Conservation (phyloP, 2,888 invertebrate genomes). For the Orthonevra nobilis region DNA sequence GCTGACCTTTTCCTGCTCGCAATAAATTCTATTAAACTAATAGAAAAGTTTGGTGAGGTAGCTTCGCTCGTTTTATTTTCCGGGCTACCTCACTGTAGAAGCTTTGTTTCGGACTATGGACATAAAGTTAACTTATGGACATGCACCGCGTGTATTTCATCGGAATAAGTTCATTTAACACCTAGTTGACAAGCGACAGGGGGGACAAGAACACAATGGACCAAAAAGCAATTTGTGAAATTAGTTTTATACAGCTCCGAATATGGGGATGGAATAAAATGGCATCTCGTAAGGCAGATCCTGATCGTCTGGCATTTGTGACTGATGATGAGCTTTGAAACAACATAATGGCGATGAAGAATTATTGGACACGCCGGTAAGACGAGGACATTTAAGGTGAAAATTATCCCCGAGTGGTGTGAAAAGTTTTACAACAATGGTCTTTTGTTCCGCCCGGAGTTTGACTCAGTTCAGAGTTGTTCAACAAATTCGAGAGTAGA, state of each 20-base stretch:
- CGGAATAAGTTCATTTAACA: conserved; percentile 49
- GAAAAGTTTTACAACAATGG: conserved; percentile 21
- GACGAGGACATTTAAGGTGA: conserved; percentile 3
- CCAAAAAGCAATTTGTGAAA: conserved; percentile 63
- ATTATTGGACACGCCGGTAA: conserved; percentile 10
- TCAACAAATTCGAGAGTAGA: conserved; percentile 22
- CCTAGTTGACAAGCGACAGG: too few relatives aligned
- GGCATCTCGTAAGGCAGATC: background rate
- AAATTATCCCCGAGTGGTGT: conserved; percentile 17
- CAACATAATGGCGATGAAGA: conserved; percentile 11
- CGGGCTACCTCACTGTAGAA: conserved; percentile 2
- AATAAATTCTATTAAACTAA: conserved; percentile 44
- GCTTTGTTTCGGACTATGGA: conserved; percentile 1
- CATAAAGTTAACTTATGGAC: conserved; percentile 52
- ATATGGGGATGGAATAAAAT: background rate
- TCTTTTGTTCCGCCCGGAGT: conserved; percentile 29
- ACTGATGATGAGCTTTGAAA: conserved; percentile 21
- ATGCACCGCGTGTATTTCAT: conserved; percentile 44
- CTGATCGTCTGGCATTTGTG: conserved; percentile 3
- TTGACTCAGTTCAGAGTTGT: conserved; percentile 36
- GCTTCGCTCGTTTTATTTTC: background rate
- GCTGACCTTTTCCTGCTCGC: conserved; percentile 36
- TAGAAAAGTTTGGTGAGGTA: conserved; percentile 29
- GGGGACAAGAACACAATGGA: conserved; percentile 64
- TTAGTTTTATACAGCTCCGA: conserved; percentile 49